These are phyloP conservation scores for Prolemur simus DNA, from an alignment of 2,113 vertebrate species.

Conservation along the genomic window DNA sequence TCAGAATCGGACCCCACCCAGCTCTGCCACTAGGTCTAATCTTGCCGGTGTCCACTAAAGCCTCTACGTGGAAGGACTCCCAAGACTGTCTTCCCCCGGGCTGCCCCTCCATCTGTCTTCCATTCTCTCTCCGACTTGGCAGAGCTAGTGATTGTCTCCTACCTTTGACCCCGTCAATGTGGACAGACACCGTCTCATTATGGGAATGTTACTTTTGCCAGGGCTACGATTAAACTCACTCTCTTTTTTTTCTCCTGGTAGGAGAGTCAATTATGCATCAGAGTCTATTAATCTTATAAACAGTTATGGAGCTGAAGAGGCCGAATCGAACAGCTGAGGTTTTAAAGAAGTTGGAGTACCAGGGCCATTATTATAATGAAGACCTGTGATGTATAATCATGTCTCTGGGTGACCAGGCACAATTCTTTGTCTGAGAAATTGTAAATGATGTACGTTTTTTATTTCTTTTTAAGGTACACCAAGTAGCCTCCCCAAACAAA, in stretches of 20 bases:
- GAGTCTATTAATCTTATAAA: slow-evolving; percentile 75
- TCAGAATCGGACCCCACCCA: too few relatives aligned
- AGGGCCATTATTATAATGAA: slow-evolving; percentile 74
- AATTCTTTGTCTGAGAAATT: slow-evolving; percentile 61
- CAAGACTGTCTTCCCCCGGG: background rate
- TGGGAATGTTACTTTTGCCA: slow-evolving; percentile 50
- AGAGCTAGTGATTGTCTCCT: background rate
- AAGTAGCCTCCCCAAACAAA: background rate
- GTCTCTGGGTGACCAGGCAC: slow-evolving; percentile 70
- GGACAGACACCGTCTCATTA: slow-evolving; percentile 30
- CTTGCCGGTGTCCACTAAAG: background rate
- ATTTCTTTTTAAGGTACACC: background rate
- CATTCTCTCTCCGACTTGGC: background rate
- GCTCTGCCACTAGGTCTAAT: background rate
- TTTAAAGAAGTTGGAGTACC: slow-evolving; percentile 59
- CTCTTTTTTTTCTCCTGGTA: slow-evolving; percentile 35
- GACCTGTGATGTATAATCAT: slow-evolving; percentile 63
- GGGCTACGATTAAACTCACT: slow-evolving; percentile 26
- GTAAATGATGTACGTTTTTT: slow-evolving; percentile 12
- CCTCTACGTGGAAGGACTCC: background rate
- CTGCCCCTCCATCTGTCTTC: fast-evolving
- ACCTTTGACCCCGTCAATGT: background rate
- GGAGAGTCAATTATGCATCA: slow-evolving; percentile 51
- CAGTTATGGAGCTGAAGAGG: slow-evolving; percentile 65
- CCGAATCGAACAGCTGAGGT: slow-evolving; percentile 71